Evolutionary conservation across 2,797 vertebrate species (phyloP), one percentile per base, ranked within the genome.

Genomic region (Coregonus suidteri): DNA sequence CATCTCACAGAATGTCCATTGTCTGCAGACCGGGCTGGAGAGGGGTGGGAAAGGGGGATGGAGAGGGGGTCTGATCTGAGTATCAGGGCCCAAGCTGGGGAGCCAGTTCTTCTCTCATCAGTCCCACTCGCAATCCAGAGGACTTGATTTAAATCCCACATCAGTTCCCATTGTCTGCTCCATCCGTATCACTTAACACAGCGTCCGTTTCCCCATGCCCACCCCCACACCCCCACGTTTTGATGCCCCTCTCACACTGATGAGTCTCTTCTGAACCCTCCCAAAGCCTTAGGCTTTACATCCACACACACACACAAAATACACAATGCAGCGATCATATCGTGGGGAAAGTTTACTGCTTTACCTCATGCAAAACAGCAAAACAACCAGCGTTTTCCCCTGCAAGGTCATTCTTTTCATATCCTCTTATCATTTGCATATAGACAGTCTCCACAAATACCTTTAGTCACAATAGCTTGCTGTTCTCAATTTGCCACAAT

Each of bases 351-450:
- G 76, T 82, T 85, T 71, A 30, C 53, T 67, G 41, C 75, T 85
- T 34, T 34, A 68, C 79, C 79, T 86, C 62, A 76, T 82, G 77
- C 77, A 82, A 78, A 88, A 82, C 67, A 87, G 77, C 73, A 77
- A 52, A 65, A 77, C 74, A 82, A 67, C 75, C 6, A 16, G 37
- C 31, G 30, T 64, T 52, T 18, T 51, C 65, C 66, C 25, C 54
- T 76, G 84, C 81, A 14, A 54, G 82, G 81, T 90, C 87, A 86
- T 89, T 90, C 90, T 88, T 81, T 84, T 87, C 85, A 87, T 88
- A 88, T 89, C 88, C 86, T 89, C 80, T 86, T 87, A 85, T 82
- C 81, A 92, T 93, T 91, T 91, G 90, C 91, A 93, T 92, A 92
- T 91, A 92, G 88, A 93, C 90, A 92, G 90, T 92, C 87, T 91